Base-by-base conservation (phyloP, 2,113 vertebrate genomes). In the Circaetus cinerascens region DNA sequence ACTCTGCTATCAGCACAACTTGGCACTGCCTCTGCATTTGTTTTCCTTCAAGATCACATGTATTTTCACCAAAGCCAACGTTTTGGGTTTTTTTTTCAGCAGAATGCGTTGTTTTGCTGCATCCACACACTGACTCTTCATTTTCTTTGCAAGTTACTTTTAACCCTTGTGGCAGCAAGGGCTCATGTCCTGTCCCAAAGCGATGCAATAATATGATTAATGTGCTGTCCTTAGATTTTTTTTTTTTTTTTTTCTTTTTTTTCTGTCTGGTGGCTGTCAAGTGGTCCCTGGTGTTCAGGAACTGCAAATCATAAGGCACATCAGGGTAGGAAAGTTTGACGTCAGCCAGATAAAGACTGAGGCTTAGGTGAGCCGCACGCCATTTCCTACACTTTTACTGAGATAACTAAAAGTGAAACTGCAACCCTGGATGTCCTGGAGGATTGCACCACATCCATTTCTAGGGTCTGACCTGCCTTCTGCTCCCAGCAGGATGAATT, bases 1-100 rank as follows among this genome's bases (percentile, higher is more conserved):
- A 0, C 34, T 21, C 23, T 41, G 45, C 75, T 62, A 2, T 8
- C 50, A 1, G 34, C 18, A 1, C 5, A 0, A 0, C 48, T 51
- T 23, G 12, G 9, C 5, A 0, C 7, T 2, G 3, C 22, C 29
- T 34, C 29, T 11, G 38, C 9, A 30, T 19, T 57, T 18, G 7
- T 27, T 67, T 30, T 16, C 12, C 60, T 40, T 48, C 43, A 8
- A 5, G 7, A 15, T 30, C 15, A 4, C 32, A 2, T 7, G 14
- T 6, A 15, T 43, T 86, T 55, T 11, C 30, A 5, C 71, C 43
- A 25, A 41, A 73, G 8, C 9, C 36, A 6, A 3, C 10, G 1
- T 9, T 66, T 4, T 11, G 20, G 45, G 16, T 23, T 5, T 9
- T 72, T 5, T 21, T 29, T 23, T 4, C 51, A 55, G 25, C 20